Evolutionary conservation across 2,888 invertebrate genomes (phyloP), one percentile per base, ranked within the genome.

Genomic region (Acanthosepion lycidas): DNA sequence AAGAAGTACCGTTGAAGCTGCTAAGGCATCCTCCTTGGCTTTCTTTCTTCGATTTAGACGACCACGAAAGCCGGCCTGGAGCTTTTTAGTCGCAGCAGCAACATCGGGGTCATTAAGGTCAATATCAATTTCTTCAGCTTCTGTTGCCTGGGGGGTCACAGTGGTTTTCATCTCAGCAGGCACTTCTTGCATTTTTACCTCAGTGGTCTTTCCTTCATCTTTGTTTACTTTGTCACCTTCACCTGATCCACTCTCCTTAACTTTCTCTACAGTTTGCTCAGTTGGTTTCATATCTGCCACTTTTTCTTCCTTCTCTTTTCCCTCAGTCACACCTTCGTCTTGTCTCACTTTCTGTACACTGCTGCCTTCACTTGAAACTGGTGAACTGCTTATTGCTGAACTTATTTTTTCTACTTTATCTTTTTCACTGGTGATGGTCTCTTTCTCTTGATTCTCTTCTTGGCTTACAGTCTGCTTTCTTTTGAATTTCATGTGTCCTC

Each of bases 101-200:
- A 97, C 96, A 91, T 97, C 97, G 8, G 97, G 97, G 94, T 97
- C 97, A 94, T 95, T 96, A 48, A 97, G 96, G 95, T 97, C 97
- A 95, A 97, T 97, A 95, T 97, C 97, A 55, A 97, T 95, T 95
- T 96, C 96, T 94, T 97, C 97, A 94, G 96, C 96, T 53, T 93
- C 93, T 93, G 93, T 5, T 49, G 49, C n/a, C 20, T 23, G n/a
- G 18, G 49, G 49, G n/a, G 93, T 51, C 15, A 28, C n/a, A 51
- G 53, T 48, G 28, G 93, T 28, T 93, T 93, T n/a, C 53, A 53
- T 48, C 93, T 93, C 48, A 53, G 49, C 93, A 53, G 49, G 49
- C n/a, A 78, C 78, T n/a, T n/a, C 78, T 78, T 78, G n/a, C 28
- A 53, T 33, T 51, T 93, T 93, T 53, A 51, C 49, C 23, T 53